Evolutionary conservation across 2,113 vertebrate genomes (phyloP), one percentile per base, ranked within the genome.

Genomic region (Suncus etruscus): DNA sequence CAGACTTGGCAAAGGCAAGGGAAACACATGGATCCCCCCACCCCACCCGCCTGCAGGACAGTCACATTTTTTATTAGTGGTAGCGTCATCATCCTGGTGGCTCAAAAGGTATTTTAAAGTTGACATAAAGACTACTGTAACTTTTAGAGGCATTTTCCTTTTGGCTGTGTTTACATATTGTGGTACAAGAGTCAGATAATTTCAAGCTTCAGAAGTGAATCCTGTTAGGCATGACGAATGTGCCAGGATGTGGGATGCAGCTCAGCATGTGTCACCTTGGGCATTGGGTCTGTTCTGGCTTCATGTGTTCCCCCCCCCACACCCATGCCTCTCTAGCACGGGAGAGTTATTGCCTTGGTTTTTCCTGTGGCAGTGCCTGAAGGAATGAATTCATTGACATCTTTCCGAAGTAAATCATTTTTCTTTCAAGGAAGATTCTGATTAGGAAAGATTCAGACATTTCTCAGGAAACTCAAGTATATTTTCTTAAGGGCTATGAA

Each of bases 131-230:
- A 73, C 88, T 88, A 11, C 63, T 88, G 88, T 86, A 79, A 66
- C 87, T 90, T 90, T 77, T 47, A 50, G 20, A 87, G 80, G 32
- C 24, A 11, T 87, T 86, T 94, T 87, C 82, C 81, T 74, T 73
- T 69, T 61, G 47, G 20, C 32, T 47, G 1, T 61, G 75, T 88
- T 92, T 94, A 86, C 14, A 78, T 78, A 70, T 73, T 74, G 87
- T 83, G 86, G 76, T 70, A 6, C 77, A 47, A 51, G 65, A 86
- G n/a, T 89, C 83, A 91, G 61, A 87, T 70, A 66, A 75, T 65
- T 58, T 80, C 70, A 65, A n/a, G 29, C 70, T 92, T 81, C 92
- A 85, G 73, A 89, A 82, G 50, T 12, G 73, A 90, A 80, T 65
- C 32, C 58, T 72, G 69, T 77, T 95, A 70, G 72, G 75, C 69